phyloP scores from a whole-genome alignment of 1,140 invertebrate genomes.

The Drosophila malerkotliana region DNA sequence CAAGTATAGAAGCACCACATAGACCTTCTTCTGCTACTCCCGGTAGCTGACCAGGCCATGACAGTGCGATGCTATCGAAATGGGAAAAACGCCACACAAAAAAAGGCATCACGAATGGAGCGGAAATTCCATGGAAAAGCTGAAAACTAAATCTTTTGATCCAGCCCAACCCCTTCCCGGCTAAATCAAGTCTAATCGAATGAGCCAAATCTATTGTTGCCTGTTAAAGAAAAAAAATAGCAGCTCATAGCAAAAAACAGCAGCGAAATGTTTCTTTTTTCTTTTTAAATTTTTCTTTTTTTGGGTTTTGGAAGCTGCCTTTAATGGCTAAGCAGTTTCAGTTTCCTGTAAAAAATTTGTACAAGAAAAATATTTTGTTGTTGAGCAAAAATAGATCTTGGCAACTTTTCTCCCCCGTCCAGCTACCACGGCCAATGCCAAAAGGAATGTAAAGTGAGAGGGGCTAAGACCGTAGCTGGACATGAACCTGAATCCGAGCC shows the following conservation, averaged over 20 bases:
- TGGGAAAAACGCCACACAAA: constrained; percentile 45
- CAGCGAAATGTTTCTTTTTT: constrained; percentile 53
- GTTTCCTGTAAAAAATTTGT: constrained; percentile 73
- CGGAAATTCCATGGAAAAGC: constrained; percentile 75
- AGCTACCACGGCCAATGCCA: constrained; percentile 57
- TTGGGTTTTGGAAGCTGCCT: constrained; percentile 38
- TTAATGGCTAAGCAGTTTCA: constrained; percentile 76
- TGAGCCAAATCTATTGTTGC: constrained; percentile 68
- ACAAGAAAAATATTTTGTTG: constrained; percentile 79
- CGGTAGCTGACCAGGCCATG: constrained; percentile 59
- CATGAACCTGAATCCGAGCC: constrained; percentile 44
- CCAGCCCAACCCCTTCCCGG: constrained; percentile 73
- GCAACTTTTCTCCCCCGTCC: constrained; percentile 8
- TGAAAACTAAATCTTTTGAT: constrained; percentile 70
- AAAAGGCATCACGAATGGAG: constrained; percentile 71
- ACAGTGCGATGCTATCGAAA: constrained; percentile 67
- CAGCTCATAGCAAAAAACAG: constrained; percentile 28
- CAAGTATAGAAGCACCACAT: constrained; percentile 26
- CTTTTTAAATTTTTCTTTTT: constrained; percentile 15
- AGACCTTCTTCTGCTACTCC: not conserved
- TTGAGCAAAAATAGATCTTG: constrained; percentile 78
- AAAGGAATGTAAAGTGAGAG: constrained; percentile 77
- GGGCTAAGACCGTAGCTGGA: constrained; percentile 44
- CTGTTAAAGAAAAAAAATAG: constrained; percentile 19
- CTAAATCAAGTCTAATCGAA: constrained; percentile 79